Evolutionary conservation across 2,113 vertebrate genomes (phyloP).

Genomic region (Ia io): DNA sequence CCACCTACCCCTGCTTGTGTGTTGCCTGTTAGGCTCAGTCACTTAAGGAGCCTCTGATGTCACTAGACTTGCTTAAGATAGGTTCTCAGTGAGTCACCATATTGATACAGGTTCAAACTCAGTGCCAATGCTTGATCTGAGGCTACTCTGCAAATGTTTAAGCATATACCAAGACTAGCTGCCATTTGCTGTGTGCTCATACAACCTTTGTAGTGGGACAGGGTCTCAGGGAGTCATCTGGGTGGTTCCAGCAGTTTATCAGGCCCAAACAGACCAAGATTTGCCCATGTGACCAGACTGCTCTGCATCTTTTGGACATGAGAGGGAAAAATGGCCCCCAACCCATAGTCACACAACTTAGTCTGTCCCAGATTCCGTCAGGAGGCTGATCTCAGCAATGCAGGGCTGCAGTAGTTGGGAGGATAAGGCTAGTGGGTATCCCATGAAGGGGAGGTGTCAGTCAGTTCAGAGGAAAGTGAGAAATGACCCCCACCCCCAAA

Average conservation of each 20-base stretch:
- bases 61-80: neutral
- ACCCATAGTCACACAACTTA: too few relatives aligned
- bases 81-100: neutral
- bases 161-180: neutral
- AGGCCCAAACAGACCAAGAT: neutral
- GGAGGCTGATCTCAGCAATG: too few relatives aligned
- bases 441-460: too few relatives aligned
- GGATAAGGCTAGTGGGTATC: too few relatives aligned
- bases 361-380: too few relatives aligned
- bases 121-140: neutral
- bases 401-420: too few relatives aligned
- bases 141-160: neutral
- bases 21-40: neutral
- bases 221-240: neutral
- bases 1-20: neutral
- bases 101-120: neutral
- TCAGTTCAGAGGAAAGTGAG: too few relatives aligned
- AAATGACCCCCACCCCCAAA: too few relatives aligned
- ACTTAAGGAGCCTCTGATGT: neutral
- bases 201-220: neutral
- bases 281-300: neutral
- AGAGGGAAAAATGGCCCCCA: too few relatives aligned
- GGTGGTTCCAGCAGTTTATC: neutral
- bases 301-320: neutral
- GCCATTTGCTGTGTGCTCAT: neutral